These are phyloP conservation scores for Tetheella fluctuosa DNA, from an alignment of 2,888 invertebrate genomes.

Conservation along the genomic window DNA sequence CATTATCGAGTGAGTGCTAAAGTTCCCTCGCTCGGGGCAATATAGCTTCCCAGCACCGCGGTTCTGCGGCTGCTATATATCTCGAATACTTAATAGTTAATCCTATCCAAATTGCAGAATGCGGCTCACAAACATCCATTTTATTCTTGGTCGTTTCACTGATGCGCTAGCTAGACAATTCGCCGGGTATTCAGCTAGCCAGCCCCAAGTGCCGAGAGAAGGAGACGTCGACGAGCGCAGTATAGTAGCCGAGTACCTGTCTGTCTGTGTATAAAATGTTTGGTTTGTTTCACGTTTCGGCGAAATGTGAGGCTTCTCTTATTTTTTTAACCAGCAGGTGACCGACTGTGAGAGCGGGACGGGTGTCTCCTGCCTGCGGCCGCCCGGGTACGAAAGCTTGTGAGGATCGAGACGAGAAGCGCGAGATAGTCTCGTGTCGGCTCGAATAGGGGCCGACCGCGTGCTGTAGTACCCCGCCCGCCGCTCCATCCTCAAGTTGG, in stretches of 20 bases:
- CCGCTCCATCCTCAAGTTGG: slow-evolving; percentile 42
- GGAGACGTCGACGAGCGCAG: slow-evolving; percentile 30
- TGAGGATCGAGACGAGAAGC: slow-evolving; percentile 45
- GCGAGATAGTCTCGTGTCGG: slow-evolving; percentile 72
- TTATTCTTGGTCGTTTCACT: slow-evolving; percentile 15
- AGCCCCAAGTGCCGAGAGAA: slow-evolving; percentile 22
- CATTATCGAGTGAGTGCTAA: slow-evolving; percentile 57
- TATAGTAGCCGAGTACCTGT: slow-evolving; percentile 60
- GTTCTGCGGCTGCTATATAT: slow-evolving; percentile 42
- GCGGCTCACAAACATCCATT: slow-evolving; percentile 53
- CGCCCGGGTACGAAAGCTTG: slow-evolving; percentile 64
- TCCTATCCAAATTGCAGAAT: slow-evolving; percentile 62
- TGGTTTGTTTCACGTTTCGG: slow-evolving; percentile 72
- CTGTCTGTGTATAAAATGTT: slow-evolving; percentile 57
- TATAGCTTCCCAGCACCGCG: slow-evolving; percentile 37
- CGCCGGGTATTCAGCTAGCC: slow-evolving; percentile 16
- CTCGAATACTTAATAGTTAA: slow-evolving; percentile 62
- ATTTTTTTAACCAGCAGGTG: slow-evolving; percentile 73
- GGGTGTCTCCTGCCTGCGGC: slow-evolving; percentile 35
- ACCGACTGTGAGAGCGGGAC: slow-evolving; percentile 73
- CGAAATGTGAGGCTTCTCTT: slow-evolving; percentile 74
- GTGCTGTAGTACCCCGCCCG: slow-evolving; percentile 34
- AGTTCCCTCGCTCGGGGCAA: slow-evolving; percentile 27
- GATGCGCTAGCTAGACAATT: slow-evolving; percentile 3
- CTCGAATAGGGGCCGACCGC: slow-evolving; percentile 62